Percentiles rank a stretch among this genome's conserved stretches.
These are phyloP conservation scores for Streptopelia turtur DNA, from an alignment of 2,797 vertebrate species.

Conservation along the genomic window DNA sequence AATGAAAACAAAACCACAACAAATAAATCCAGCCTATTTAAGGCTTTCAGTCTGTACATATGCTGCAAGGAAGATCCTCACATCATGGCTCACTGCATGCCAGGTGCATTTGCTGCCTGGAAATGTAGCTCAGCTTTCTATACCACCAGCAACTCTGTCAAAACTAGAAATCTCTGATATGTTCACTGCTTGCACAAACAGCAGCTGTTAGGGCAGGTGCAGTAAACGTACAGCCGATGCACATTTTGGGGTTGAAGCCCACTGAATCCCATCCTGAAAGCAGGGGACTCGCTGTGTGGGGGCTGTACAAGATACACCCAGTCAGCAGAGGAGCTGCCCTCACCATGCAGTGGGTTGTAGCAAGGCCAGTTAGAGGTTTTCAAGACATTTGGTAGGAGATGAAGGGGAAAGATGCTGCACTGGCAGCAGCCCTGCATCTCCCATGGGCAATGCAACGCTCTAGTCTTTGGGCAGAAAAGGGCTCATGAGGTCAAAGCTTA, in stretches of 20 bases:
- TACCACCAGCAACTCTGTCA: not conserved
- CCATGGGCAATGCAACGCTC: rapidly evolving
- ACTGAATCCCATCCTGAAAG: not conserved
- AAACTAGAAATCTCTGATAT: not conserved
- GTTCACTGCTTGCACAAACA: rapidly evolving
- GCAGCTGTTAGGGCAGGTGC: not conserved
- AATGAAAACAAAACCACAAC: not conserved
- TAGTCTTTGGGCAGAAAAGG: not conserved
- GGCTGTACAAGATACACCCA: rapidly evolving
- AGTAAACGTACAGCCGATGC: not conserved
- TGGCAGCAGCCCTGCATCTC: not conserved
- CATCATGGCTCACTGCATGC: not conserved
- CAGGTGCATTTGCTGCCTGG: not conserved
- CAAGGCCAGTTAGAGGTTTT: not conserved
- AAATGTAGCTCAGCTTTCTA: not conserved
- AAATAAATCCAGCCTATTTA: not conserved
- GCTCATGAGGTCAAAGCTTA: not conserved
- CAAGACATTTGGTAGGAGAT: not conserved
- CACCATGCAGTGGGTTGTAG: rapidly evolving
- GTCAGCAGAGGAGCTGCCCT: not conserved
- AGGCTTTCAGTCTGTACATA: not conserved
- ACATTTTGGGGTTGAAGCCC: not conserved
- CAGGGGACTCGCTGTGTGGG: rapidly evolving
- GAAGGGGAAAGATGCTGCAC: not conserved
- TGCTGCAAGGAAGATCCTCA: not conserved